Evolutionary conservation across 2,113 vertebrate genomes (phyloP), one percentile per base, ranked within the genome.

Genomic region (Zosterops hypoxanthus): DNA sequence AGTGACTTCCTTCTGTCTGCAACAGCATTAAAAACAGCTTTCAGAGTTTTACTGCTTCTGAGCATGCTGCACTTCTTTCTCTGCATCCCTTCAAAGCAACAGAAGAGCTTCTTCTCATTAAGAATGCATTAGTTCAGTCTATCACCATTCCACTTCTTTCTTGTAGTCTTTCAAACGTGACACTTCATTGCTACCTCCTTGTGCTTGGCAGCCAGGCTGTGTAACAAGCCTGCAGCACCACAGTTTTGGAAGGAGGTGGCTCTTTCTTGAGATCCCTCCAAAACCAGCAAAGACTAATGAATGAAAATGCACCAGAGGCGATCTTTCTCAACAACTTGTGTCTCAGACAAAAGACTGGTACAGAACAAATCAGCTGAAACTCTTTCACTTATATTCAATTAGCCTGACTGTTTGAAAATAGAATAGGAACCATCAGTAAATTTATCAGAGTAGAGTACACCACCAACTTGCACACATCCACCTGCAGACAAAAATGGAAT

Each of bases 21-120:
- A 84, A 36, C 7, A 84, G 36, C 69, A 60, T 41, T 77, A 83
- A 66, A 80, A 92, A 70, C 33, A 60, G 9, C 33, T 55, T 84
- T 84, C 65, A 22, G 69, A 59, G 56, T 82, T 75, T 60, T 65
- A 52, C 39, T 88, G 2, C 46, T 71, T 31, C 52, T 4, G 2
- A 93, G 65, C 25, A 29, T 18, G 47, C 3, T 0, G 5, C 36
- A 41, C 17, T 57, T 87, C 64, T 72, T 84, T 60, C 73, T 36
- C 20, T 26, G 65, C n/a, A 64, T 25, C 56, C 64, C 53, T 71
- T 55, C 81, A 57, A 49, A 89, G 86, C 53, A 66, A 86, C 2
- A 84, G 83, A 95, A 65, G 57, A 84, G 57, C 25, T 85, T 56
- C 81, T 82, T 70, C 41, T 79, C 44, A 91, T 89, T 82, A 84